phyloP scores from a whole-genome alignment of 2,888 invertebrate genomes.

The Byasa hedistus region DNA sequence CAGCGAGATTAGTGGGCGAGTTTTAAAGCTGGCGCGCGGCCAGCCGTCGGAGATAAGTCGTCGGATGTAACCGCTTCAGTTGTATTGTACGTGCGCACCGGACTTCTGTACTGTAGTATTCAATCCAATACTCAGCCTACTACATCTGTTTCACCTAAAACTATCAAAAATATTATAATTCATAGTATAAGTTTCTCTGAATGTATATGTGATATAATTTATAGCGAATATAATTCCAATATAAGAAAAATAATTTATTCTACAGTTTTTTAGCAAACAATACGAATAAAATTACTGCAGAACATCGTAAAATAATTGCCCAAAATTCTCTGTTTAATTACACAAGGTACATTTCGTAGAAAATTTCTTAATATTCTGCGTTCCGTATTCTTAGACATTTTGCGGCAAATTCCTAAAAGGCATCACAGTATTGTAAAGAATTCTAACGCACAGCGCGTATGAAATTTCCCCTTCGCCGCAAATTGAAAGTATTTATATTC shows the following conservation, averaged over 20 bases:
- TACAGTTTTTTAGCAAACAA: no score
- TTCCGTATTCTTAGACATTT: background rate
- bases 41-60: conserved; percentile 23
- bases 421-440: background rate
- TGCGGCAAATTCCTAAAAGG: background rate
- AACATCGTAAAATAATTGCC: background rate
- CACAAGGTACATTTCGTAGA: background rate
- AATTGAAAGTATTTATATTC: background rate
- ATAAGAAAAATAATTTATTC: no score
- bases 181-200: no score
- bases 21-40: conserved; percentile 22
- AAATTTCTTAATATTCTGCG: background rate
- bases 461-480: background rate
- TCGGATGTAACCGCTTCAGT: conserved; percentile 22
- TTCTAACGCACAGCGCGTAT: background rate
- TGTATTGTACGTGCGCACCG: conserved; percentile 4
- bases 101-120: background rate
- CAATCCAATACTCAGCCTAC: background rate
- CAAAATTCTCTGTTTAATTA: background rate
- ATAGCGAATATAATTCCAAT: no score
- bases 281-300: background rate
- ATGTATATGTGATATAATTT: no score
- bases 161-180: no score
- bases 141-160: background rate
- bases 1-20: conserved; percentile 10